These are phyloP conservation scores for Galagoides demidoff DNA, from an alignment of 2,797 vertebrate species.

Conservation along the genomic window DNA sequence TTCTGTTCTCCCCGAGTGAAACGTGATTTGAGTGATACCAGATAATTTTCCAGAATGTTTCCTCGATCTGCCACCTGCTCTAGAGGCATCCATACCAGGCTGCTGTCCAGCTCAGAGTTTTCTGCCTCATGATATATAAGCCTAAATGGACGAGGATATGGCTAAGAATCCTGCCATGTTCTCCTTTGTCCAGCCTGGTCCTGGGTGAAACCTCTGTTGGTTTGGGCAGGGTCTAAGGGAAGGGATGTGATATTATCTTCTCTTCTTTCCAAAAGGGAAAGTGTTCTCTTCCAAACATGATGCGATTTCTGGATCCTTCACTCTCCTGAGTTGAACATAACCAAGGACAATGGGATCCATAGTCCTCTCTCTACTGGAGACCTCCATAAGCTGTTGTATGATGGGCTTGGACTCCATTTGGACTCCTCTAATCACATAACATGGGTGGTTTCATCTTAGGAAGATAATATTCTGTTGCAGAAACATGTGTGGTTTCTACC, in stretches of 20 bases:
- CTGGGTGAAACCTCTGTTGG: no score
- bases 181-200: background rate
- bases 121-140: background rate
- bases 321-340: background rate
- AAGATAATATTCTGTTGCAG: background rate
- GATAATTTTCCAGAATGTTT: background rate
- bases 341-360: background rate
- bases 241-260: rapidly evolving
- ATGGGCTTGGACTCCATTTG: background rate
- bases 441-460: background rate
- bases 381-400: rapidly evolving
- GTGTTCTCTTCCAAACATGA: background rate
- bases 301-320: background rate
- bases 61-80: background rate
- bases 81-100: background rate
- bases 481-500: background rate
- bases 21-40: background rate
- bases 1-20: background rate
- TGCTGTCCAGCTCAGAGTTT: background rate
- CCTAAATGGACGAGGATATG: background rate
- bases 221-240: background rate
- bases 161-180: background rate
- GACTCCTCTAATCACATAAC: background rate
- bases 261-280: background rate
- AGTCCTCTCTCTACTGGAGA: background rate